phyloP scores from a whole-genome alignment of 1,140 invertebrate species.

The Drosophila lini region DNA sequence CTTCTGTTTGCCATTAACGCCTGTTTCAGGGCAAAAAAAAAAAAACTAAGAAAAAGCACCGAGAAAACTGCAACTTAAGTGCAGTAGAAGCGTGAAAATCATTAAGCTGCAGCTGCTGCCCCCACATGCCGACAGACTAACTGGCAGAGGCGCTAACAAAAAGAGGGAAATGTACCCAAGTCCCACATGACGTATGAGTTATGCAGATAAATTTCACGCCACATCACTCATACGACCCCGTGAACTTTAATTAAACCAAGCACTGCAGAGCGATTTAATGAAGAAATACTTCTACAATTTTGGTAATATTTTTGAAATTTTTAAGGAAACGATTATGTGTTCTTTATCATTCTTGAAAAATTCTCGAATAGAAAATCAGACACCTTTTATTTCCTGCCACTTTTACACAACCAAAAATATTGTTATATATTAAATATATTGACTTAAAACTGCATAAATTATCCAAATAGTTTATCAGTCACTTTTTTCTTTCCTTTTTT shows the following conservation, averaged over 20 bases:
- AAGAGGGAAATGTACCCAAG: conserved; percentile 33
- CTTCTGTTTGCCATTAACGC: conserved; percentile 74
- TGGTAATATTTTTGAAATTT: neutral
- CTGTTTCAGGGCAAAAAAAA: conserved; percentile 33
- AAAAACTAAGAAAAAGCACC: neutral
- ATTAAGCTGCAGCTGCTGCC: conserved; percentile 71
- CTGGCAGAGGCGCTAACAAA: conserved; percentile 10
- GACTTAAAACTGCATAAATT: too few relatives aligned
- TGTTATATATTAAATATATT: too few relatives aligned
- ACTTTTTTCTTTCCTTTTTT: too few relatives aligned
- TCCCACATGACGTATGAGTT: conserved; percentile 73
- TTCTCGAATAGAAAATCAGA: too few relatives aligned
- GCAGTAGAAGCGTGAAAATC: conserved; percentile 72
- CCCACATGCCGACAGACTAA: conserved; percentile 12
- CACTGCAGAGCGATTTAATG: conserved; percentile 25
- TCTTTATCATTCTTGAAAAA: too few relatives aligned
- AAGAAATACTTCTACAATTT: neutral
- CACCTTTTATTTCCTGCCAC: too few relatives aligned
- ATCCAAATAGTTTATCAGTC: too few relatives aligned
- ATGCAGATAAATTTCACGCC: conserved; percentile 65
- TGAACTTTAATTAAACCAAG: conserved; percentile 59
- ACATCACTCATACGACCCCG: conserved; percentile 64
- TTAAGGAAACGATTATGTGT: too few relatives aligned
- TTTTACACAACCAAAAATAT: too few relatives aligned
- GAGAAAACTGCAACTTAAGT: conserved; percentile 69